A percentile compares a stretch with the other conserved stretches of the same genome.
Evolutionary conservation across 92 coral and sea anemone genomes (phyloP).

Genomic region (Scolanthus callimorphus): DNA sequence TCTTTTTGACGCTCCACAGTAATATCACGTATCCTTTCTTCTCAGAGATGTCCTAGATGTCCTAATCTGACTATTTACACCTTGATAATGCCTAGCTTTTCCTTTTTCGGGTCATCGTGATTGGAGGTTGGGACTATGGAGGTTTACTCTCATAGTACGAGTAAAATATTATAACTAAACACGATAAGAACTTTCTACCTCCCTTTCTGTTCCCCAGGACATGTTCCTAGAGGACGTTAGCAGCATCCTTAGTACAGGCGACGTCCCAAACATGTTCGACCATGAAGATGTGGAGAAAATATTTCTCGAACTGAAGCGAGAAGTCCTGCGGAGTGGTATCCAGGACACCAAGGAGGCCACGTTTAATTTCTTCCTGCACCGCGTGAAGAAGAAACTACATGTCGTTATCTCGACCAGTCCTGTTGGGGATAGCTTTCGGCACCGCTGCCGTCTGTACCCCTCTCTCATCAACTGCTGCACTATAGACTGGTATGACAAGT

Average conservation of each 20-base stretch:
- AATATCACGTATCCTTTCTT: too few species aligned
- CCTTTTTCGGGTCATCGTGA: too few species aligned
- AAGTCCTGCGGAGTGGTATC: slow-evolving; percentile 59
- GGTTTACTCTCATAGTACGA: background rate
- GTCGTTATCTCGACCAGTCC: slow-evolving; percentile 90
- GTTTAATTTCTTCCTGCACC: slow-evolving; percentile 79
- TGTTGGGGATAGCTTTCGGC: slow-evolving; percentile 80
- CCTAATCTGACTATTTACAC: too few species aligned
- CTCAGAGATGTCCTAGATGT: too few species aligned
- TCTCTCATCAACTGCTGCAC: slow-evolving; percentile 89
- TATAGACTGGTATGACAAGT: slow-evolving; percentile 94
- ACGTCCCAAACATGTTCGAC: slow-evolving; percentile 72
- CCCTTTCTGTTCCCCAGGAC: slow-evolving; percentile 46
- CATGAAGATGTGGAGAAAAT: slow-evolving; percentile 83
- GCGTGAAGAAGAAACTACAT: slow-evolving; percentile 79
- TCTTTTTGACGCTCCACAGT: too few species aligned
- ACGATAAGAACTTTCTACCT: background rate
- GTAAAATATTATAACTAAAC: too few species aligned
- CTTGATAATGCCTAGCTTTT: too few species aligned
- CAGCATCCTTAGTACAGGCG: slow-evolving; percentile 65
- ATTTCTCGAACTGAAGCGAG: slow-evolving; percentile 57
- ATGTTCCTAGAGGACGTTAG: slow-evolving; percentile 89
- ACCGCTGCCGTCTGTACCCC: slow-evolving; percentile 88
- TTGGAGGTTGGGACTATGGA: too few species aligned
- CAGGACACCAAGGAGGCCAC: slow-evolving; percentile 72